phyloP scores from a whole-genome alignment of 30 jellyfish, hydroid and myxozoan species.

The Aurelia sp. region DNA sequence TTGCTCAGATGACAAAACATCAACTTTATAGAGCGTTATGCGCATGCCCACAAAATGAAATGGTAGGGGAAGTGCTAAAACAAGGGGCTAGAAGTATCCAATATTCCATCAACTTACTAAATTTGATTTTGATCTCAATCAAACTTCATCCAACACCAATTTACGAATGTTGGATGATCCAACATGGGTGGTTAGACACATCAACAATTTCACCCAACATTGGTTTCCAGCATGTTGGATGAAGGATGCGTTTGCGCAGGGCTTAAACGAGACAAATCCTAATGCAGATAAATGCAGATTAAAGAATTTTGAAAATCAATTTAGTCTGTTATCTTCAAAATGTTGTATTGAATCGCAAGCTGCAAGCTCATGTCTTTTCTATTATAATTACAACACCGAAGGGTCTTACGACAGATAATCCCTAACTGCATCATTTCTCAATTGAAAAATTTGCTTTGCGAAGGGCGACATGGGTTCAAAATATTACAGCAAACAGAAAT shows the following conservation, averaged over 20 bases:
- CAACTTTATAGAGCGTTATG: background rate
- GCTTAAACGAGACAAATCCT: background rate
- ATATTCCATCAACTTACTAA: too few species aligned
- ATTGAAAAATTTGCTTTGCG: too few species aligned
- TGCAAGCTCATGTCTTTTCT: too few species aligned
- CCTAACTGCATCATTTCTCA: too few species aligned
- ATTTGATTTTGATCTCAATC: background rate
- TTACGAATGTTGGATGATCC: background rate
- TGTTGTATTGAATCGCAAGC: too few species aligned
- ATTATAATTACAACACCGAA: too few species aligned
- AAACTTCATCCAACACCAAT: background rate
- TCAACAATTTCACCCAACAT: background rate
- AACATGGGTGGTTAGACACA: background rate
- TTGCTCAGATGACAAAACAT: background rate
- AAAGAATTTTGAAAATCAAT: too few species aligned
- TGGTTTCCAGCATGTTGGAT: background rate
- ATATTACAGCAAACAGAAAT: too few species aligned
- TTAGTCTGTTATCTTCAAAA: too few species aligned
- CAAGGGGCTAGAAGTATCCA: background rate
- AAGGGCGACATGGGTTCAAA: too few species aligned
- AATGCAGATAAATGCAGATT: too few species aligned
- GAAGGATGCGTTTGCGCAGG: background rate
- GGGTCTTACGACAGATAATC: too few species aligned
- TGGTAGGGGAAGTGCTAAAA: background rate
- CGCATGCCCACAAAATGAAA: slow-evolving; percentile 4